phyloP scores from a whole-genome alignment of 2,113 vertebrate genomes.

The Gracilinanus agilis region DNA sequence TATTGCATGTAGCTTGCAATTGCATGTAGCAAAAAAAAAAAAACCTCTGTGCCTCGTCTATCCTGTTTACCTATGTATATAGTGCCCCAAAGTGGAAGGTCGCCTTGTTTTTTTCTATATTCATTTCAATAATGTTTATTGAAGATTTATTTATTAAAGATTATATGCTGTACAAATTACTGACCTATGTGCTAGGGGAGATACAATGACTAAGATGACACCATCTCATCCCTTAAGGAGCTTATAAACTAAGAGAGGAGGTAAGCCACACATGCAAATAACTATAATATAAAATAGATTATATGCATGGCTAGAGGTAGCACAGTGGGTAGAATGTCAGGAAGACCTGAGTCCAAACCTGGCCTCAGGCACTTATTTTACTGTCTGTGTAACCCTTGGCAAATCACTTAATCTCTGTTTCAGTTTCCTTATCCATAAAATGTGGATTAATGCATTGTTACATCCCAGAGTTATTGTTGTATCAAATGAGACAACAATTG shows the following conservation, averaged over 20 bases:
- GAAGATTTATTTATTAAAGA: no score
- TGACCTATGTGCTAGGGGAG: neutral
- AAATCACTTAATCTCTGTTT: neutral
- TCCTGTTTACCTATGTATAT: neutral
- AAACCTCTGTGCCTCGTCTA: neutral
- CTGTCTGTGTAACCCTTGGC: neutral
- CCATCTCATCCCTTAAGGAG: neutral
- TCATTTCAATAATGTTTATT: neutral
- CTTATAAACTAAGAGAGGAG: neutral
- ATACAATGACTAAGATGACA: neutral
- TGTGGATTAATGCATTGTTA: neutral
- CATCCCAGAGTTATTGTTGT: neutral
- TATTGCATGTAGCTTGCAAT: no score
- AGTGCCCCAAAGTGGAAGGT: neutral
- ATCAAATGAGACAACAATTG: neutral
- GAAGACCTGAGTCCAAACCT: neutral
- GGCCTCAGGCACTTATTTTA: neutral
- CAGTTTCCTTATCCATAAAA: neutral
- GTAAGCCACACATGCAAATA: neutral
- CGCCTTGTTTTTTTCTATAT: neutral
- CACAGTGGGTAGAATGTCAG: neutral
- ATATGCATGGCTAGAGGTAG: neutral
- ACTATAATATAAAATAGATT: neutral
- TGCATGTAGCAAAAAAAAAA: no score
- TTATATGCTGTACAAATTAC: neutral